Evolutionary conservation across 2,113 vertebrate genomes (phyloP).

Genomic region (Ailurus styani): DNA sequence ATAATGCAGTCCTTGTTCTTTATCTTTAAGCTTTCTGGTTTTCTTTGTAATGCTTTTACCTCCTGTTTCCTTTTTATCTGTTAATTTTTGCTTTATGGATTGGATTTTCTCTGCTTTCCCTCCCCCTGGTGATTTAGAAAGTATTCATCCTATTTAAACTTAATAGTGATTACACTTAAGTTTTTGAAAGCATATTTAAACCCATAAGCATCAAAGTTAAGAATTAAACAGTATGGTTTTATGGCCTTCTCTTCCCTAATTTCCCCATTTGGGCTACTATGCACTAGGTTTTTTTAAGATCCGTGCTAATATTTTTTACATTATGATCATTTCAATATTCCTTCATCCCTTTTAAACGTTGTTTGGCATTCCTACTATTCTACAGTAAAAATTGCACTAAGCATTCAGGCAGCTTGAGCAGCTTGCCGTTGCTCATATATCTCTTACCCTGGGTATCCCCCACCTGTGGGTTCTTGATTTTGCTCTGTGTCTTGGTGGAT

Average conservation of each 20-base stretch:
- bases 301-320: neutral
- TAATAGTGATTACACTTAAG: neutral
- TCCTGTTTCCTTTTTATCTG: neutral
- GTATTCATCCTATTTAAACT: slow-evolving; percentile 21
- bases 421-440: neutral
- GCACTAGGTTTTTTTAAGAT: neutral
- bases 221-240: neutral
- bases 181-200: slow-evolving; percentile 21
- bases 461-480: slow-evolving; percentile 9
- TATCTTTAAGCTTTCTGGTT: neutral
- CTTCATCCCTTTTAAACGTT: slow-evolving; percentile 9
- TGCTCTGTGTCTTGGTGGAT: neutral
- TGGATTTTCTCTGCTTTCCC: neutral
- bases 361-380: neutral
- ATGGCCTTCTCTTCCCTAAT: neutral
- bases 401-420: neutral
- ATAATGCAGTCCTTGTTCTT: neutral
- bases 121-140: slow-evolving; percentile 12
- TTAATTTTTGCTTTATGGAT: neutral
- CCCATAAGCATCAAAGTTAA: neutral
- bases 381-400: neutral
- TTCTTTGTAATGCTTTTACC: neutral
- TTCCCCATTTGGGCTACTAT: neutral
- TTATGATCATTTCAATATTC: neutral
- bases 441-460: neutral